These are phyloP conservation scores for Erannis defoliaria DNA, from an alignment of 2,888 invertebrate genomes.

Conservation along the genomic window DNA sequence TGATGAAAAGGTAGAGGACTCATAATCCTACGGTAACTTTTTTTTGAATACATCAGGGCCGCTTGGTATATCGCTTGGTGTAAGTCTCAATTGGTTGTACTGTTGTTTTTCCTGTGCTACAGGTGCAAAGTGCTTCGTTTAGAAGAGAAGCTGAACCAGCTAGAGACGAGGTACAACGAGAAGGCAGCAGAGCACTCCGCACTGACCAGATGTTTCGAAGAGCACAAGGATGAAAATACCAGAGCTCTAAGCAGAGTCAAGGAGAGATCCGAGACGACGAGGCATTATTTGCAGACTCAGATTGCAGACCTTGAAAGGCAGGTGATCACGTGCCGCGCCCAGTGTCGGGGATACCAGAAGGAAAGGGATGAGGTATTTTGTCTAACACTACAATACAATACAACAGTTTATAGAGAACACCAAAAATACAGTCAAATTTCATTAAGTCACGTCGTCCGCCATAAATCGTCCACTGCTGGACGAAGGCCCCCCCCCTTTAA, in stretches of 20 bases:
- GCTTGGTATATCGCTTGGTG: too few species aligned
- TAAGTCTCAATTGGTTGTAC: too few species aligned
- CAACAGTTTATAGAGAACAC: too few species aligned
- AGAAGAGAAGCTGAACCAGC: constrained; percentile 68
- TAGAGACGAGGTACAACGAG: constrained; percentile 63
- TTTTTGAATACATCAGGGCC: too few species aligned
- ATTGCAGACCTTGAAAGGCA: constrained; percentile 76
- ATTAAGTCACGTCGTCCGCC: too few species aligned
- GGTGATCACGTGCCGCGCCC: constrained; percentile 72
- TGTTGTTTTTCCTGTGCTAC: neutral
- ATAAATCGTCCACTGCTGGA: too few species aligned
- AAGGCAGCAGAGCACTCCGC: constrained; percentile 63
- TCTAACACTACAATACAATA: too few species aligned
- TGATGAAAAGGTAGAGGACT: too few species aligned
- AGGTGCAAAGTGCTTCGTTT: constrained; percentile 64
- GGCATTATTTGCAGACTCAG: constrained; percentile 70
- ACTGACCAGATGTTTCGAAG: constrained; percentile 65
- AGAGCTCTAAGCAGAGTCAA: constrained; percentile 63
- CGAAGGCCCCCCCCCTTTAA: too few species aligned
- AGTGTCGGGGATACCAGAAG: constrained; percentile 71
- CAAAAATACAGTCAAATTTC: too few species aligned
- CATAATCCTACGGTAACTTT: too few species aligned
- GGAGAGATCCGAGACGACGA: constrained; percentile 70
- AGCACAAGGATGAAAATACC: constrained; percentile 61
- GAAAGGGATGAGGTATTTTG: constrained; percentile 73